Base-by-base conservation (phyloP, 2,113 vertebrate species). In the Alligator mississippiensis region DNA sequence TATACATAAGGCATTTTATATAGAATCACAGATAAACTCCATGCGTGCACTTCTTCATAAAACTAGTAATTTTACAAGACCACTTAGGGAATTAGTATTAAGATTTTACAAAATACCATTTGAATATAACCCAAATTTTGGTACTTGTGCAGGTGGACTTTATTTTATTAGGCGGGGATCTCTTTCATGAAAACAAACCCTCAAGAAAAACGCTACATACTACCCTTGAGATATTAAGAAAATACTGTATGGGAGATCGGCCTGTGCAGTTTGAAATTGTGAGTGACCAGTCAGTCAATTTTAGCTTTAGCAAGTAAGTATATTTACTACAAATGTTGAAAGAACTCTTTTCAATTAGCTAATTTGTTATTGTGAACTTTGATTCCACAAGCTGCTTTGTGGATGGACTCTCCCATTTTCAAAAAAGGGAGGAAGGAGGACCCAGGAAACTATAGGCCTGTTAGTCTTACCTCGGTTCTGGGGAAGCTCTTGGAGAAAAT, bases 141-240 rank as follows among this genome's bases (percentile, higher is more conserved):
- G 96, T 97, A 84, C 88, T 70, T 92, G 9, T 93, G 22, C 97
- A 99, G 99, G 99, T 99, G 77, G 99, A 99, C 97, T 99, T 99
- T 93, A 96, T 99, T 97, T 97, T 99, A 85, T 97, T 99, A 95
- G 99, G 99, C 64, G 99, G 99, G 12, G 99, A 99, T 97, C 98
- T 99, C 93, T 99, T 99, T 94, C 99, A 99, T 16, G 99, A 99
- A 85, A 99, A 99, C 97, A 99, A 99, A 91, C 99, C 99, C 1
- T 99, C 99, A 18, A 98, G 99, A 16, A 98, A 98, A 96, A 98
- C 99, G n/a, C 88, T 99, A 54, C 98, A 99, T 95, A 97, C 76
- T 6, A 99, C 99, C 95, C 97, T 99, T 64, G 98, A 98, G 60
- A 97, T 98, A 70, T 91, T 99, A 4, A 98, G 99, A 78, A 98